phyloP scores from a whole-genome alignment of 1,140 invertebrate genomes.

The Brachionus rubens region DNA sequence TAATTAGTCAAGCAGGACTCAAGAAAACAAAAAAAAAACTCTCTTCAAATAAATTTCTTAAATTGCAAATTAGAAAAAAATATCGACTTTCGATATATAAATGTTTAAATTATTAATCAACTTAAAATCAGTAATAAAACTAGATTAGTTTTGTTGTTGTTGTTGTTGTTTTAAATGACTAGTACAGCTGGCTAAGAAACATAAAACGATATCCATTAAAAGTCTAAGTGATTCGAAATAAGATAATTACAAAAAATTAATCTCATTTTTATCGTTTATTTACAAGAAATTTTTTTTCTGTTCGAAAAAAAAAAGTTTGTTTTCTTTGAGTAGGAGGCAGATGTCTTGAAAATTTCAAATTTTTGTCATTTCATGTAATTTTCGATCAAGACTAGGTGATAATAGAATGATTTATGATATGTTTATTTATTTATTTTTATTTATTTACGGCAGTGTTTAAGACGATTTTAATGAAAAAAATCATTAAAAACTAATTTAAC shows the following conservation, averaged over 20 bases:
- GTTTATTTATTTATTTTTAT: slow-evolving; percentile 12
- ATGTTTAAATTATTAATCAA: slow-evolving; percentile 42
- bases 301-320: too few species aligned
- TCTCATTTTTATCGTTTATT: background rate
- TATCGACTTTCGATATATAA: too few species aligned
- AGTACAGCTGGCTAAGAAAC: slow-evolving; percentile 30
- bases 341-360: too few species aligned
- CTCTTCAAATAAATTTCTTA: too few species aligned
- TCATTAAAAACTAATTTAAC: slow-evolving; percentile 29
- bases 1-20: too few species aligned
- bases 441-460: background rate
- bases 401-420: slow-evolving; percentile 35
- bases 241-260: slow-evolving; percentile 15
- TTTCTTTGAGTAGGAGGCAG: too few species aligned
- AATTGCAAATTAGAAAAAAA: too few species aligned
- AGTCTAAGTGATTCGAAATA: too few species aligned
- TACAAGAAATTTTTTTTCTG: too few species aligned
- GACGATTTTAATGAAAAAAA: slow-evolving; percentile 6
- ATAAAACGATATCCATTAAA: background rate
- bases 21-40: too few species aligned
- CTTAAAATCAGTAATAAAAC: background rate
- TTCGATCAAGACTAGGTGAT: background rate
- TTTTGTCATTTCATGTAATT: too few species aligned
- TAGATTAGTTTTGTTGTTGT: too few species aligned
- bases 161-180: background rate